Evolutionary conservation across 2,113 vertebrate genomes (phyloP).

Genomic region (Pollachius pollachius): DNA sequence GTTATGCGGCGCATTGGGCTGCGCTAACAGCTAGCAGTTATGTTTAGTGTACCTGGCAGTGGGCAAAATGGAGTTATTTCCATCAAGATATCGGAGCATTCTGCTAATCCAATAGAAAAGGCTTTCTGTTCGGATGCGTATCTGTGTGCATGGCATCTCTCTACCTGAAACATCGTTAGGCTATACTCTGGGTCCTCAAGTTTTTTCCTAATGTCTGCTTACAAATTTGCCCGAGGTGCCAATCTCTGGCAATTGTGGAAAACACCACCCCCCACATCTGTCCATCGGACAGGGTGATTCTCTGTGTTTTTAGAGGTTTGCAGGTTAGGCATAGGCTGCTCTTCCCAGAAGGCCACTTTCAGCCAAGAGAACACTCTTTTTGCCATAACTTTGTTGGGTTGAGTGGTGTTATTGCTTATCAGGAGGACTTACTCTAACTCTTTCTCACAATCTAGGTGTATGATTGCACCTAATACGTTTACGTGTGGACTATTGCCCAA

Average conservation of each 20-base stretch:
- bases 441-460: neutral
- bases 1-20: conserved; percentile 50
- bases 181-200: conserved; percentile 53
- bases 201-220: conserved; percentile 48
- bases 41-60: conserved; percentile 65
- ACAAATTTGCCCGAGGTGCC: conserved; percentile 46
- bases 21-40: conserved; percentile 72
- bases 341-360: neutral
- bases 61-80: conserved; percentile 70
- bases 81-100: conserved; percentile 67
- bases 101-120: conserved; percentile 59
- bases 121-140: conserved; percentile 58
- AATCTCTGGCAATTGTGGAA: conserved; percentile 13
- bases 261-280: conserved; percentile 3
- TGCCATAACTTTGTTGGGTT: neutral
- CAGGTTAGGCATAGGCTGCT: neutral
- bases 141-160: conserved; percentile 60
- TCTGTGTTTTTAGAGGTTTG: conserved; percentile 10
- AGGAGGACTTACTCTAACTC: neutral
- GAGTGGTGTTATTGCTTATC: conserved; percentile 2
- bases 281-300: neutral
- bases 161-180: conserved; percentile 69
- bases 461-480: conserved; percentile 4
- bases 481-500: neutral
- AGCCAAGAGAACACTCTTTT: neutral